Percentiles rank a stretch among this genome's conserved stretches.
phyloP scores from a whole-genome alignment of 2,888 invertebrate genomes.

The Synergus japonicus region DNA sequence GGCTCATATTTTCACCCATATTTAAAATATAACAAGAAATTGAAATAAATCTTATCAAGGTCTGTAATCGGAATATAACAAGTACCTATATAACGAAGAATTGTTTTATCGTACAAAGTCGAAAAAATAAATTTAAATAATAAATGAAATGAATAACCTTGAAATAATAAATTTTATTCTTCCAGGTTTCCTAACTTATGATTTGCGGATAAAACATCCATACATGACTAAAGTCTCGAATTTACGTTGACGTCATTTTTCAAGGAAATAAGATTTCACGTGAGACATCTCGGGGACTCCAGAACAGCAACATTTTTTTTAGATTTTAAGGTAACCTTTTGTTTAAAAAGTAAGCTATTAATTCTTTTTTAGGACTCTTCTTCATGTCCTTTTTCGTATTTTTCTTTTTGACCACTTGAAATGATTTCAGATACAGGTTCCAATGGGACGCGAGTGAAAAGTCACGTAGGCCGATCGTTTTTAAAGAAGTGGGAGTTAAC shows the following conservation, averaged over 20 bases:
- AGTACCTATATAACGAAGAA: too few species aligned
- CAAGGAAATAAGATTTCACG: not conserved
- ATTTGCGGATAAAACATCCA: not conserved
- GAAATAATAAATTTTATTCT: too few species aligned
- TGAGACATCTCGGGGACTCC: not conserved
- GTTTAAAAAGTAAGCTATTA: not conserved
- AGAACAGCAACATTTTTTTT: not conserved
- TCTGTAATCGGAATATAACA: too few species aligned
- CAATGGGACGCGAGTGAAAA: not conserved
- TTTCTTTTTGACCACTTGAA: not conserved
- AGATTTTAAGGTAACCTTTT: too few species aligned
- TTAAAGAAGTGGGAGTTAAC: not conserved
- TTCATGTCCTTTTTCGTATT: not conserved
- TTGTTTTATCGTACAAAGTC: too few species aligned
- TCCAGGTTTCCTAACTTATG: not conserved
- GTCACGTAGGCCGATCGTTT: not conserved
- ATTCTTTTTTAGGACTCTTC: not conserved
- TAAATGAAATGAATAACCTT: too few species aligned
- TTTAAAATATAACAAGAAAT: not conserved
- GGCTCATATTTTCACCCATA: not conserved
- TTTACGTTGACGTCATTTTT: not conserved
- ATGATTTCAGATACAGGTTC: not conserved
- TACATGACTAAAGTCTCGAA: not conserved
- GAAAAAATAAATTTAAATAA: too few species aligned
- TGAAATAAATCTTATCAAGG: not conserved